Evolutionary conservation across 1,140 invertebrate genomes (phyloP), one percentile per base, ranked within the genome.

Genomic region (Drosophila subobscura): DNA sequence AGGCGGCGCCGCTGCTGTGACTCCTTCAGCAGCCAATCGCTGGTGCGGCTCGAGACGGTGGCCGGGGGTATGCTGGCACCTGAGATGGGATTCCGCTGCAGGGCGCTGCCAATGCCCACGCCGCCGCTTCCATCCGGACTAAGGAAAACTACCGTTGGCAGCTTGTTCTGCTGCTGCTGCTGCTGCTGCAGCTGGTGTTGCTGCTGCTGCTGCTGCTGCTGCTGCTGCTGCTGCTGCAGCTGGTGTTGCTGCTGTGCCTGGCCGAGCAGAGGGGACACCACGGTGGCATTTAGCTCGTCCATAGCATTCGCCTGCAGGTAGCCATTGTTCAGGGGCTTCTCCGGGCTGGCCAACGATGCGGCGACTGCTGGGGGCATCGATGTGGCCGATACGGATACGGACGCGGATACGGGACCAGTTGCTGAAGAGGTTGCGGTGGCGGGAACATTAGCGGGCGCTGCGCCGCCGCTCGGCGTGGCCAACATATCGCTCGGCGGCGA

Each of bases 1-100:
- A 91, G 72, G 5, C 90, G 80, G 0, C 90, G 81, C 8, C 90
- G 72, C 16, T 89, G 76, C 33, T 81, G 67, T 6, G 90, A 74
- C 66, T 90, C 90, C 72, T 90, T 91, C 0, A 91, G 66, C 52
- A 91, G 27, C 80, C 88, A 90, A 37, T 91, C 90, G 72, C 74
- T 91, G 64, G 44, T 45, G 57, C 16, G 44, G 52, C 33, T 12
- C 23, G 33, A 8, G 47, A 20, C 37, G 12, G 14, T 33, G 42
- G 42, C 16, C 50, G 41, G 2, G 52, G 45, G 20, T 44, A 50
- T 16, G 14, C 45, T n/a, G 23, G 58, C 4, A 10, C 41, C 58
- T 33, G 68, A 20, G 12, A 52, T 40, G n/a, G 78, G 42, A 42
- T 65, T 79, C 6, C 79, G 52, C 22, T 84, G 84, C 44, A 89